A percentile compares a stretch with the other conserved stretches of the same genome.
These are phyloP conservation scores for Colius striatus DNA, from an alignment of 2,113 vertebrate species.

Conservation along the genomic window DNA sequence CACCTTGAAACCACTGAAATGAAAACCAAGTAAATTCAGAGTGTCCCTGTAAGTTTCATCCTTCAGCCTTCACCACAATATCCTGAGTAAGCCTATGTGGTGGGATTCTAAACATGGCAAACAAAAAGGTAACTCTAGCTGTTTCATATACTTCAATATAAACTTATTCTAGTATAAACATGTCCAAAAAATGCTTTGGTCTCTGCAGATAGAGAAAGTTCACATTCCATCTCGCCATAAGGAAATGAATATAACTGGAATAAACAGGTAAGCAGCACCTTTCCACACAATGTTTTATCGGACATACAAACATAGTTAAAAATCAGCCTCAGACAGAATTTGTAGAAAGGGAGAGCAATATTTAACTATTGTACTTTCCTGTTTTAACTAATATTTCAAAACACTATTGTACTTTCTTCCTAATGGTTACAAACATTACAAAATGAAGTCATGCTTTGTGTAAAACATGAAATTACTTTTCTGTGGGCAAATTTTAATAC, in stretches of 20 bases:
- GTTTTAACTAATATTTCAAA: not conserved
- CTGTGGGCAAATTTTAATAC: not conserved
- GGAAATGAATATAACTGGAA: slow-evolving; percentile 44
- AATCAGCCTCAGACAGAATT: not conserved
- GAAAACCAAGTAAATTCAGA: not conserved
- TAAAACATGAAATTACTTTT: not conserved
- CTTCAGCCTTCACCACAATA: not conserved
- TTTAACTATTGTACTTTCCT: not conserved
- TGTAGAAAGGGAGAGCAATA: not conserved
- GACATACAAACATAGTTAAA: not conserved
- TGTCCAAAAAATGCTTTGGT: slow-evolving; percentile 49
- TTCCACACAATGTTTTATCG: not conserved
- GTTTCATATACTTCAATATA: not conserved
- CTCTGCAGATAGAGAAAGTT: not conserved
- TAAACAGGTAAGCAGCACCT: slow-evolving; percentile 35
- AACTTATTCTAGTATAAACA: slow-evolving; percentile 58
- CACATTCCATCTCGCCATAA: slow-evolving; percentile 53
- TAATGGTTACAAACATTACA: not conserved
- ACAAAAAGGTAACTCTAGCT: slow-evolving; percentile 11
- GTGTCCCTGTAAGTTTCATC: not conserved
- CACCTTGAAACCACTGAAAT: not conserved
- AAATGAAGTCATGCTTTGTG: not conserved
- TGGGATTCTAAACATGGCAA: not conserved
- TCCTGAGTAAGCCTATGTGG: not conserved
- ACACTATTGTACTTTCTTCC: not conserved